A percentile compares a stretch with the other conserved stretches of the same genome.
phyloP scores from a whole-genome alignment of 2,888 invertebrate genomes.

The Diaphora mendica region DNA sequence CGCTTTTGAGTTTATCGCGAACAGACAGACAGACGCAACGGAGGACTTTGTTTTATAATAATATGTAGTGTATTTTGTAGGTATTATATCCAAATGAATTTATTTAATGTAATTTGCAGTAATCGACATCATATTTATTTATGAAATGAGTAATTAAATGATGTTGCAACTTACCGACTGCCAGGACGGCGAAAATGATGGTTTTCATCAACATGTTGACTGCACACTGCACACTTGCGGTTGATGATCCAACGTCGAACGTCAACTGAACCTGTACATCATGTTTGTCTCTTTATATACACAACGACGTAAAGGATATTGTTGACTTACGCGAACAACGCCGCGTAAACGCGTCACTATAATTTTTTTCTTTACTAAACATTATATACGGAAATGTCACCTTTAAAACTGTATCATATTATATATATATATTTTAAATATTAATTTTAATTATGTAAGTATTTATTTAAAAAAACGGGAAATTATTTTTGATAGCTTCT shows the following conservation, averaged over 20 bases:
- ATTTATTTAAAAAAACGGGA: too few relatives aligned
- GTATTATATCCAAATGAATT: too few relatives aligned
- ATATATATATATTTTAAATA: too few relatives aligned
- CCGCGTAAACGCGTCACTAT: not conserved
- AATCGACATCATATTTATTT: too few relatives aligned
- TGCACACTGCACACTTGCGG: conserved; percentile 35
- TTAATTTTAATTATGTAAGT: too few relatives aligned
- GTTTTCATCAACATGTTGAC: conserved; percentile 69
- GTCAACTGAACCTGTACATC: conserved; percentile 60
- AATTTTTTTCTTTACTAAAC: too few relatives aligned
- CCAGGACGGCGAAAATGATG: conserved; percentile 58
- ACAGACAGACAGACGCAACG: too few relatives aligned
- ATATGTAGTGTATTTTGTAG: too few relatives aligned
- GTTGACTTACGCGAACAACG: conserved; percentile 22
- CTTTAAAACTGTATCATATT: not conserved
- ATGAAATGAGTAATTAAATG: not conserved
- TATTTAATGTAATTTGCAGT: not conserved
- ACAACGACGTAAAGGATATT: conserved; percentile 17
- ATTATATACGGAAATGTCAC: not conserved
- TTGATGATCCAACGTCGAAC: conserved; percentile 39
- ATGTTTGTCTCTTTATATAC: conserved; percentile 37
- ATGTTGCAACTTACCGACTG: conserved; percentile 63
- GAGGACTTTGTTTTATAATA: too few relatives aligned
- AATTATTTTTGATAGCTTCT: too few relatives aligned
- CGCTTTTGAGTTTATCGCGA: too few relatives aligned